Evolutionary conservation across 2,888 invertebrate genomes (phyloP).

Genomic region (Buathra laborator): DNA sequence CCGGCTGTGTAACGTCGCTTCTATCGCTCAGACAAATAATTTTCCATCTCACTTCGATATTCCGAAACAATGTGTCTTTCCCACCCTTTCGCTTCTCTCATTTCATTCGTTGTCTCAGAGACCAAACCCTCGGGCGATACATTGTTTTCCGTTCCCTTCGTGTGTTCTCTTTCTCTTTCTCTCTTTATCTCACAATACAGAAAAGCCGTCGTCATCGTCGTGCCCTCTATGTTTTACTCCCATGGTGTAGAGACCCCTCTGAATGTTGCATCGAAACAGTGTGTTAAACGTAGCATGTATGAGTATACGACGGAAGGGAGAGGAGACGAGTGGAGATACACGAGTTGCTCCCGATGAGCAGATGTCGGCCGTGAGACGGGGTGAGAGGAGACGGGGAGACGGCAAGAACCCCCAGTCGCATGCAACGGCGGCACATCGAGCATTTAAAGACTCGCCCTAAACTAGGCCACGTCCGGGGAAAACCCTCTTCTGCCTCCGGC

Average conservation of each 20-base stretch:
- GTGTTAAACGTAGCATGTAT: constrained; percentile 57
- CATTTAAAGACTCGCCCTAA: constrained; percentile 60
- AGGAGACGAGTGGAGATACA: constrained; percentile 23
- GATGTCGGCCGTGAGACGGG: constrained; percentile 8
- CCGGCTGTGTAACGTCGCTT: not conserved
- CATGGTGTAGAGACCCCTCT: constrained; percentile 33
- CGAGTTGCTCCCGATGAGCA: constrained; percentile 7
- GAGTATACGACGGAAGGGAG: constrained; percentile 31
- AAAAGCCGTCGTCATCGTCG: constrained; percentile 19
- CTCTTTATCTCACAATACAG: constrained; percentile 46
- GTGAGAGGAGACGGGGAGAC: constrained; percentile 14
- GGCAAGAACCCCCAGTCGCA: not conserved
- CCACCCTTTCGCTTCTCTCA: constrained; percentile 28
- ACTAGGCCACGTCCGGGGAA: constrained; percentile 61
- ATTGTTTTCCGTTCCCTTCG: constrained; percentile 38
- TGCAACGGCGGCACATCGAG: not conserved
- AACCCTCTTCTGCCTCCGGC: constrained; percentile 39
- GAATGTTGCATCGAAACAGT: constrained; percentile 63
- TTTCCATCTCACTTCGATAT: constrained; percentile 36
- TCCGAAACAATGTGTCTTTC: constrained; percentile 35
- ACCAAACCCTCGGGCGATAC: constrained; percentile 22
- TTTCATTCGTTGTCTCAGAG: constrained; percentile 13
- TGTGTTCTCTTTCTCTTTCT: constrained; percentile 34
- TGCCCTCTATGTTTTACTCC: constrained; percentile 63
- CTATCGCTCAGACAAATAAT: constrained; percentile 31